Base-by-base conservation (phyloP, 1,140 invertebrate species). In the Cecropterus lyciades region DNA sequence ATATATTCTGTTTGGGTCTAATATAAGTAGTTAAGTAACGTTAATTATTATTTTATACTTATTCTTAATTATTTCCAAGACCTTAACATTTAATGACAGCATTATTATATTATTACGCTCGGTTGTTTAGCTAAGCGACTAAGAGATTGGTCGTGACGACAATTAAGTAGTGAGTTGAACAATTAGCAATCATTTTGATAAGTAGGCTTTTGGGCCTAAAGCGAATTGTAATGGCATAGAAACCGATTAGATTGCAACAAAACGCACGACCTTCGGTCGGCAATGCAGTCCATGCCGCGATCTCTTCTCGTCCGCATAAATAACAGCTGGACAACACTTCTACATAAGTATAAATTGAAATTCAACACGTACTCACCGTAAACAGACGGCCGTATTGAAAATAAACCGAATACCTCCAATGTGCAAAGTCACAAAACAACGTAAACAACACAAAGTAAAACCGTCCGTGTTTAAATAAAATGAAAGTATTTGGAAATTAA, bases 321-420 rank as follows among this genome's bases (percentile, higher is more conserved):
- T 63, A 63, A 87, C 87, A 87, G 82, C 79, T 86, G 84, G 79
- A 78, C 77, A 73, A 74, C 71, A 72, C 69, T 74, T 68, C 72
- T 75, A 76, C 67, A 82, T 72, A 76, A 79, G 81, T 70, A 77
- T 82, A 83, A 82, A 85, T 85, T 85, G 80, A 84, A 86, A 86
- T 82, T 83, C 80, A 87, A 81, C 75, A 72, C 72, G 80, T 81
- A 90, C 85, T 88, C 69, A 87, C 84, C 84, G 84, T 84, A 81
- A 83, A 85, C 80, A 86, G 82, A 77, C 76, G 82, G 75, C 77
- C 71, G 85, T 81, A 79, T 81, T 83, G 85, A 78, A 88, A 89
- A 86, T 87, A 82, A 84, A 85, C 79, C 64, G 80, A 79, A 82
- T 81, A 86, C 84, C 82, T 89, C 87, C 87, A 89, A 89, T 82